Evolutionary conservation across 2,113 vertebrate species (phyloP).

Genomic region (Panthera uncia): DNA sequence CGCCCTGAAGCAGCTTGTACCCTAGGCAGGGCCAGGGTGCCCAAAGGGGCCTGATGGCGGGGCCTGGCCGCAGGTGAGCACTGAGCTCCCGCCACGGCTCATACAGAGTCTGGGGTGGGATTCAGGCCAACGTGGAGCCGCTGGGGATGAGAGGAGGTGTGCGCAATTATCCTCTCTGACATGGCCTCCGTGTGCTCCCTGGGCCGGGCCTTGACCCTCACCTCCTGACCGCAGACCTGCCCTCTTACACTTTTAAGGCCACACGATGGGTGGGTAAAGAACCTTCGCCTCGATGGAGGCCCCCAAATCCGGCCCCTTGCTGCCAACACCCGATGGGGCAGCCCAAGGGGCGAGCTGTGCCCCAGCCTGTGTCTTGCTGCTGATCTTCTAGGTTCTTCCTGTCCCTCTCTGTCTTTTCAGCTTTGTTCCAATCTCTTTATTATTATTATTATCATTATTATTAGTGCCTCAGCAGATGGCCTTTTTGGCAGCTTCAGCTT

Average conservation of each 20-base stretch:
- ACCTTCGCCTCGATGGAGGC: slow-evolving; percentile 87
- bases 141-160: not conserved
- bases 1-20: not conserved
- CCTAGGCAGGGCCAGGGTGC: not conserved
- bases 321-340: accelerated
- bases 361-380: not conserved
- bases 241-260: slow-evolving; percentile 58
- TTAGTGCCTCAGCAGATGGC: slow-evolving; percentile 92
- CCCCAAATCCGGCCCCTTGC: slow-evolving; percentile 78
- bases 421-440: slow-evolving; percentile 72
- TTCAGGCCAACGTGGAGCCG: accelerated
- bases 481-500: slow-evolving; percentile 91
- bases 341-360: not conserved
- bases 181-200: not conserved
- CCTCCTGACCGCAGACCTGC: not conserved
- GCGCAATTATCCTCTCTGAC: not conserved
- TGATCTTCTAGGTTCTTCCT: not conserved
- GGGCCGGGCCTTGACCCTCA: not conserved
- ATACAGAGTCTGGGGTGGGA: not conserved
- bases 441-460: slow-evolving; percentile 76
- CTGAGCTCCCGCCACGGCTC: not conserved
- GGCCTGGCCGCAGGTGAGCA: not conserved
- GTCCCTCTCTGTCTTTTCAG: slow-evolving; percentile 38
- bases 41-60: not conserved
- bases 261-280: slow-evolving; percentile 78